Percentiles rank a stretch among this genome's conserved stretches.
Evolutionary conservation across 2,797 vertebrate genomes (phyloP).

Genomic region (Hoplostethus mediterraneus): DNA sequence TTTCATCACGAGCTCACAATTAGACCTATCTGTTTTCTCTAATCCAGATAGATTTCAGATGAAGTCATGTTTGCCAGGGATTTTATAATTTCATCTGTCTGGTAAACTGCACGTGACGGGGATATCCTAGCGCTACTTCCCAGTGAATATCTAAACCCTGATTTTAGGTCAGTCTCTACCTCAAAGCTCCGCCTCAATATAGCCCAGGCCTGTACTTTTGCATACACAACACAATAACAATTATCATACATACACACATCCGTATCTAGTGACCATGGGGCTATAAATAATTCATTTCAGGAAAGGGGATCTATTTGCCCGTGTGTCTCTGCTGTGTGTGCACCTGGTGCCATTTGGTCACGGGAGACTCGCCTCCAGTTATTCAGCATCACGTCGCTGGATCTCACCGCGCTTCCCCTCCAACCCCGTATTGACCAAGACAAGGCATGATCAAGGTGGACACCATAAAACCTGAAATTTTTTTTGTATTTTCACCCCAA

Average conservation of each 20-base stretch:
- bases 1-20: no score
- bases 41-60: background rate
- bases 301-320: constrained; percentile 70
- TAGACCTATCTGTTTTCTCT: background rate
- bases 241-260: constrained; percentile 19
- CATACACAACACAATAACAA: constrained; percentile 14
- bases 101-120: no score
- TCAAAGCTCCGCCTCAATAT: no score
- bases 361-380: constrained; percentile 47
- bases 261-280: constrained; percentile 18
- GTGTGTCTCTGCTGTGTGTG: constrained; percentile 40
- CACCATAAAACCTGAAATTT: background rate
- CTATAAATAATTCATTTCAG: constrained; percentile 72
- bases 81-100: background rate
- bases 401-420: constrained; percentile 36
- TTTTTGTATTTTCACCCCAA: constrained; percentile 9
- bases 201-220: background rate
- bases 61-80: background rate
- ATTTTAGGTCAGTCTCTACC: no score
- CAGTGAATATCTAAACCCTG: no score
- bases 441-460: constrained; percentile 14
- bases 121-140: no score
- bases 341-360: constrained; percentile 69
- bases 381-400: constrained; percentile 46
- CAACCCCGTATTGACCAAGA: constrained; percentile 30